phyloP scores from a whole-genome alignment of 2,888 invertebrate species.

The Subacronicta megacephala region DNA sequence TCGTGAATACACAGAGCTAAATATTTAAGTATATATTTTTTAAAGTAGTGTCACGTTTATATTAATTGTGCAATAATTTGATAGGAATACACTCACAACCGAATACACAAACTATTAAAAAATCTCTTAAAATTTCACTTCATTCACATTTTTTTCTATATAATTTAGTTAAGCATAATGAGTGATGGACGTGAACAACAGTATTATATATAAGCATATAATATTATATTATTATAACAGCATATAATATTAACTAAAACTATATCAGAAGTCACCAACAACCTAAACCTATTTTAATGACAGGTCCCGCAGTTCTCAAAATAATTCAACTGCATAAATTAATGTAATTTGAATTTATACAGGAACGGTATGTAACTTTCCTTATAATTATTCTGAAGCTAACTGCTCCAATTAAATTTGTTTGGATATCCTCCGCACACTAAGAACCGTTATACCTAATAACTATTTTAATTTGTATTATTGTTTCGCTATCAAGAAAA shows the following conservation, averaged over 20 bases:
- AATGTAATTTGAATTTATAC: conserved; percentile 12
- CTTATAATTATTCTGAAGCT: conserved; percentile 29
- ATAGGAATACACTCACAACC: conserved; percentile 83
- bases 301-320: conserved; percentile 6
- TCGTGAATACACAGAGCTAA: conserved; percentile 56
- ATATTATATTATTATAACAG: too few species aligned
- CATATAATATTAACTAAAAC: background rate
- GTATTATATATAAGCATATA: background rate
- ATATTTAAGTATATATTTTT: conserved; percentile 48
- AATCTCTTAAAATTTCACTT: background rate
- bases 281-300: conserved; percentile 1
- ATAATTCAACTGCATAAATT: conserved; percentile 28
- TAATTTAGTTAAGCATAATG: conserved; percentile 20
- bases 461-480: conserved; percentile 4
- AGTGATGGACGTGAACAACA: conserved; percentile 23
- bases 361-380: conserved; percentile 9
- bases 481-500: too few species aligned
- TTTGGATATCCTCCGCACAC: conserved; percentile 21
- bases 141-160: background rate
- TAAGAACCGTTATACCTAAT: conserved; percentile 8
- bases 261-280: background rate
- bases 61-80: conserved; percentile 62
- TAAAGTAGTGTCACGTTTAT: conserved; percentile 49
- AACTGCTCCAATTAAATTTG: conserved; percentile 34
- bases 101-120: conserved; percentile 68